phyloP scores from a whole-genome alignment of 2,797 vertebrate species.

The Buceros bicornis region DNA sequence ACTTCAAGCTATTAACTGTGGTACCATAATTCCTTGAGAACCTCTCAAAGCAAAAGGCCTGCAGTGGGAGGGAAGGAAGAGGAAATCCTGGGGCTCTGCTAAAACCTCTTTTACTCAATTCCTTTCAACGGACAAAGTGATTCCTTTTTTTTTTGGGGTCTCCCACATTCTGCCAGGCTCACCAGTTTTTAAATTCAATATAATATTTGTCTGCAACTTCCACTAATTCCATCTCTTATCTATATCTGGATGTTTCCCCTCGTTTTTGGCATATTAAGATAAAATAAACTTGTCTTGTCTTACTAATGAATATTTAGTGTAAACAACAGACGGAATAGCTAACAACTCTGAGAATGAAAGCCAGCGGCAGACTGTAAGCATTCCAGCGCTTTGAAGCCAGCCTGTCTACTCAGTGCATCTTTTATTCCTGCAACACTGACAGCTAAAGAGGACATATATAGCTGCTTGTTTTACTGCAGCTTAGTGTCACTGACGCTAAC shows the following conservation, averaged over 20 bases:
- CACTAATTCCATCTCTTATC: background rate
- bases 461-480: background rate
- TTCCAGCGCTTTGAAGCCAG: conserved; percentile 50
- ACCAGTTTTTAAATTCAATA: background rate
- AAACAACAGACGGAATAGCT: conserved; percentile 72
- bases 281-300: conserved; percentile 48
- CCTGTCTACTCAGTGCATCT: background rate
- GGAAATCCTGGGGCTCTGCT: background rate
- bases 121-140: background rate
- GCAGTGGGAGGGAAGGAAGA: rapidly evolving
- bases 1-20: background rate
- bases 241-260: background rate
- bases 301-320: conserved; percentile 66
- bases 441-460: background rate
- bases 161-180: background rate
- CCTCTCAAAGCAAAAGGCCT: background rate
- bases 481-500: background rate
- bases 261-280: conserved; percentile 26
- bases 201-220: background rate
- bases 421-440: background rate
- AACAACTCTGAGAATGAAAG: conserved; percentile 13
- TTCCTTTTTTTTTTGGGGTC: background rate
- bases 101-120: background rate
- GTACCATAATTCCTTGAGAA: background rate
- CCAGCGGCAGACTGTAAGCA: background rate